These are phyloP conservation scores for Microplitis manilae DNA, from an alignment of 2,888 invertebrate species.

Conservation along the genomic window DNA sequence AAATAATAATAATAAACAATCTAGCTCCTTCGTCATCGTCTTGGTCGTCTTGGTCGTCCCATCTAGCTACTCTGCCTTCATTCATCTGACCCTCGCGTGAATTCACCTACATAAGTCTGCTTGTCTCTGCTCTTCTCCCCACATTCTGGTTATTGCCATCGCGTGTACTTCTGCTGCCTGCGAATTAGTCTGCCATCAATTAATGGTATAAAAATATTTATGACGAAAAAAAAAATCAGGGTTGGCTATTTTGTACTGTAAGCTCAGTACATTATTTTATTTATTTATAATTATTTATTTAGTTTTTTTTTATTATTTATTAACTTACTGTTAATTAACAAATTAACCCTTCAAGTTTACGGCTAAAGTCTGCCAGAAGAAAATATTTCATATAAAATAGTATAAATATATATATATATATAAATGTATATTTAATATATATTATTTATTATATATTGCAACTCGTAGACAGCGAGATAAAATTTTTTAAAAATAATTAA, in stretches of 20 bases:
- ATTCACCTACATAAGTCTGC: conserved; percentile 63
- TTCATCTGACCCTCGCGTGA: conserved; percentile 67
- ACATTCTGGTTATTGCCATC: conserved; percentile 59
- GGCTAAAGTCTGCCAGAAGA: conserved; percentile 37
- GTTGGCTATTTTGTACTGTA: conserved; percentile 11
- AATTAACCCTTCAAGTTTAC: conserved; percentile 33
- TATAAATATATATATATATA: neutral
- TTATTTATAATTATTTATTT: conserved; percentile 3
- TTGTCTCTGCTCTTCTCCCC: conserved; percentile 50
- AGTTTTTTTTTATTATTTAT: conserved; percentile 22
- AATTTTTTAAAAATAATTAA: conserved; percentile 9
- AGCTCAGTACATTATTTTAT: conserved; percentile 26
- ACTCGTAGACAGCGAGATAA: neutral
- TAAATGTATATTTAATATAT: neutral
- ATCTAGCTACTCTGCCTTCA: conserved; percentile 66
- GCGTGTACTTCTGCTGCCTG: conserved; percentile 62
- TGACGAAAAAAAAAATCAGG: conserved; percentile 39
- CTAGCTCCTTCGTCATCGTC: conserved; percentile 48
- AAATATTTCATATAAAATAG: conserved; percentile 18
- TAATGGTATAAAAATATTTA: conserved; percentile 50
- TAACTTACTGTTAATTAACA: neutral
- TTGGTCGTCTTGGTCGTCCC: conserved; percentile 57
- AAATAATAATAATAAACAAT: neutral
- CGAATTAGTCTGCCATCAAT: conserved; percentile 47
- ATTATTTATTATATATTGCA: conserved; percentile 1